Evolutionary conservation across 2,888 invertebrate species (phyloP).

Genomic region (Netelia melanura): DNA sequence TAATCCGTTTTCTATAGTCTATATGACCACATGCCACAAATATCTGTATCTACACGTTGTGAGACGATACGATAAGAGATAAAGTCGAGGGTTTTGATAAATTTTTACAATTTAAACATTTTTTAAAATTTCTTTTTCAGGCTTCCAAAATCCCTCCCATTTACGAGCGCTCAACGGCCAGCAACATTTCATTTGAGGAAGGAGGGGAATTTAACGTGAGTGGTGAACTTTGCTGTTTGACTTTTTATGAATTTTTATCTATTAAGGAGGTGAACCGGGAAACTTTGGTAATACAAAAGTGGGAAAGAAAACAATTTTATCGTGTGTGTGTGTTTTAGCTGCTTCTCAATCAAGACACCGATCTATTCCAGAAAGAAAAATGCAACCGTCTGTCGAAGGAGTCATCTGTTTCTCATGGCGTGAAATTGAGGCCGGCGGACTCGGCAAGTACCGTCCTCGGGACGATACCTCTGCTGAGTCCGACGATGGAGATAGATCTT

Average conservation of each 20-base stretch:
- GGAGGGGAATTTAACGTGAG: constrained; percentile 81
- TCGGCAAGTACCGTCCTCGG: constrained; percentile 69
- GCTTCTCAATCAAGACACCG: constrained; percentile 56
- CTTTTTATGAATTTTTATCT: neutral
- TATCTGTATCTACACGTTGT: neutral
- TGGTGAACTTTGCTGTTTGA: constrained; percentile 34
- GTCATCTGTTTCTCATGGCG: constrained; percentile 83
- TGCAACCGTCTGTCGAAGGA: constrained; percentile 79
- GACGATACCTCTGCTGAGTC: constrained; percentile 77
- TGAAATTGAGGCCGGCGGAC: constrained; percentile 77
- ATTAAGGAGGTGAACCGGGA: constrained; percentile 3
- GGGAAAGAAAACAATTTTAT: constrained; percentile 8
- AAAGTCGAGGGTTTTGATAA: neutral
- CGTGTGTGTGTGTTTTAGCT: constrained; percentile 56
- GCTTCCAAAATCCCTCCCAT: constrained; percentile 83
- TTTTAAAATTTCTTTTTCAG: constrained; percentile 68
- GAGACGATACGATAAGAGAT: neutral
- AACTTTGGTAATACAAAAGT: neutral
- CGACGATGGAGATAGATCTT: constrained; percentile 77
- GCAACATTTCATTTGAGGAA: constrained; percentile 84
- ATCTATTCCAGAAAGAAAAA: constrained; percentile 76
- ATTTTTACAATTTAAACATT: neutral
- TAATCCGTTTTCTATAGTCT: neutral
- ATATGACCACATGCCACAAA: neutral
- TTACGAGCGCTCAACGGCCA: constrained; percentile 81